Percentiles rank a stretch among this genome's conserved stretches.
Evolutionary conservation across 2,888 invertebrate genomes (phyloP).

Genomic region (Lasioglossum vierecki): DNA sequence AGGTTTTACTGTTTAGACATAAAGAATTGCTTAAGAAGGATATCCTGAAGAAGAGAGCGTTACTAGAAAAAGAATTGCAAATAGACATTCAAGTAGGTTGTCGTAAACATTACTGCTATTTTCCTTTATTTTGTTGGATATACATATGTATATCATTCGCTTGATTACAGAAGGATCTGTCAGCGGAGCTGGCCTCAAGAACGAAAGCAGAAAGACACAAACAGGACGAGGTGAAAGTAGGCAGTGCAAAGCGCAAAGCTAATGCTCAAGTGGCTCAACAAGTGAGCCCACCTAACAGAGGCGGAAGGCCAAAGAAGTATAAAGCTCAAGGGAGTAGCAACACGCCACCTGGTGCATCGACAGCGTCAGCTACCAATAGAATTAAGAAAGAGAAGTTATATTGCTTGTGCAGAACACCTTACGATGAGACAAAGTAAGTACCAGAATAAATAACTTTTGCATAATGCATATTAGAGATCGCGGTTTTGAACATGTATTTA

Average conservation of each 20-base stretch:
- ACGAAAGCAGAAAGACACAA: slow-evolving; percentile 90
- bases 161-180: slow-evolving; percentile 88
- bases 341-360: slow-evolving; percentile 76
- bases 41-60: slow-evolving; percentile 94
- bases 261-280: slow-evolving; percentile 83
- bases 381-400: slow-evolving; percentile 92
- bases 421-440: slow-evolving; percentile 95
- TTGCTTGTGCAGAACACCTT: slow-evolving; percentile 96
- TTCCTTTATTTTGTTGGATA: not conserved
- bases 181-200: slow-evolving; percentile 89
- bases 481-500: no score
- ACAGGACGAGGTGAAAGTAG: slow-evolving; percentile 88
- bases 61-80: slow-evolving; percentile 95
- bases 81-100: slow-evolving; percentile 92
- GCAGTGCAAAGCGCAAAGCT: slow-evolving; percentile 86
- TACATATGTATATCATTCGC: not conserved
- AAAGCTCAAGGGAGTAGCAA: slow-evolving; percentile 78
- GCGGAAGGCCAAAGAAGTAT: slow-evolving; percentile 82
- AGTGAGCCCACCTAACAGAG: slow-evolving; percentile 79
- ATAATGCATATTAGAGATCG: not conserved
- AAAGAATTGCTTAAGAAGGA: slow-evolving; percentile 97
- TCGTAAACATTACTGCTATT: not conserved
- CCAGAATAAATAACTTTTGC: not conserved
- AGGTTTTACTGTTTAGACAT: slow-evolving; percentile 92
- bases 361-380: slow-evolving; percentile 74